These are phyloP conservation scores for Eucera pruinosa DNA, from an alignment of 2,888 invertebrate species.

Conservation along the genomic window DNA sequence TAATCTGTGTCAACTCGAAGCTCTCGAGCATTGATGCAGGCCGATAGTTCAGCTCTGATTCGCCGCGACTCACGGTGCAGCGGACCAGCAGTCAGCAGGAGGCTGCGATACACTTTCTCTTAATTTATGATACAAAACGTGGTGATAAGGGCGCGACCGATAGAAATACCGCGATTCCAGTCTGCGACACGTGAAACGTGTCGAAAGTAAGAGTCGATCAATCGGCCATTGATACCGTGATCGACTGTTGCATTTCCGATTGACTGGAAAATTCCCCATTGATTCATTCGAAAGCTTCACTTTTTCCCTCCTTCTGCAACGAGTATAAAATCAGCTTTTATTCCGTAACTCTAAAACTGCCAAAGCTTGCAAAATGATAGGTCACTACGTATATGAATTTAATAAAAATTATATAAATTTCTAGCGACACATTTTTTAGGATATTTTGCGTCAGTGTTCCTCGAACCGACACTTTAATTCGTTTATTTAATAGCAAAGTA, in stretches of 20 bases:
- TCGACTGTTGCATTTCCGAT: not conserved
- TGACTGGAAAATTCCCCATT: too few relatives aligned
- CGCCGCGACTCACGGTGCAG: conserved; percentile 53
- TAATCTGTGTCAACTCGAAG: conserved; percentile 73
- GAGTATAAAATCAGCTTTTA: too few relatives aligned
- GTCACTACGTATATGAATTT: too few relatives aligned
- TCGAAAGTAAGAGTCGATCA: conserved; percentile 48
- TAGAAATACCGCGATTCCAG: conserved; percentile 29
- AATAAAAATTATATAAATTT: too few relatives aligned
- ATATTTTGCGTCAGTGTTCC: too few relatives aligned
- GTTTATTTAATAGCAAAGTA: too few relatives aligned
- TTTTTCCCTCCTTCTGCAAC: too few relatives aligned
- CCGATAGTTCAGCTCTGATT: conserved; percentile 82
- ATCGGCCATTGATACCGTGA: not conserved
- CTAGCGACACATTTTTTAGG: too few relatives aligned
- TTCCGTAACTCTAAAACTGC: too few relatives aligned
- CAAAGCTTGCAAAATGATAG: too few relatives aligned
- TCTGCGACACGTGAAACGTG: conserved; percentile 20
- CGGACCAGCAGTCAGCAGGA: conserved; percentile 30
- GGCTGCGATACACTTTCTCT: conserved; percentile 75
- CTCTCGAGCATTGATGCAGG: conserved; percentile 74
- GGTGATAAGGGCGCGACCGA: conserved; percentile 60
- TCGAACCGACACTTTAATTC: too few relatives aligned
- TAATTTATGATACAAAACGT: conserved; percentile 71
- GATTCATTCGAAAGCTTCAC: too few relatives aligned